Conservation (phyloP, 2,797 vertebrate genomes). For the Cottoperca gobio region DNA sequence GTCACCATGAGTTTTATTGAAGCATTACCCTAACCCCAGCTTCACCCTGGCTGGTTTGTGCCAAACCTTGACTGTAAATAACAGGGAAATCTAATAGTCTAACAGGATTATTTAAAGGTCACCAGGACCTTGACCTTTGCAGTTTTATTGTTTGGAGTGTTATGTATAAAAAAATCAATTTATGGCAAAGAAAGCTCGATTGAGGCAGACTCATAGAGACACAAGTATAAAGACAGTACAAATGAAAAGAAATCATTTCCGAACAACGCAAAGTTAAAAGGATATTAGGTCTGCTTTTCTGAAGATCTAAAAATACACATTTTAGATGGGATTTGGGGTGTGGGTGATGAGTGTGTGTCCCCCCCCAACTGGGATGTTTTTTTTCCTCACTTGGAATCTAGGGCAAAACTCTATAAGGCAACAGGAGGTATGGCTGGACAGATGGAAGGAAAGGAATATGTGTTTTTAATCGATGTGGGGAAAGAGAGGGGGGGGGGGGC, state of each 20-base stretch:
- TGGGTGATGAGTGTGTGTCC: constrained; percentile 20
- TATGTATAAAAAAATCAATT: background rate
- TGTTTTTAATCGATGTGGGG: constrained; percentile 52
- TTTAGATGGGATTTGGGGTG: constrained; percentile 32
- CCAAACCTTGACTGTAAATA: constrained; percentile 24
- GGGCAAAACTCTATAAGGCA: constrained; percentile 45
- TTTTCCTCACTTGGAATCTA: constrained; percentile 38
- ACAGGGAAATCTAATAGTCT: constrained; percentile 8
- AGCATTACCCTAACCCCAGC: constrained; percentile 4
- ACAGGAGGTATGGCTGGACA: constrained; percentile 53
- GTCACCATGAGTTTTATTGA: constrained; percentile 41
- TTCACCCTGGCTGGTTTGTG: background rate
- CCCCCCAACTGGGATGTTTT: constrained; percentile 31
- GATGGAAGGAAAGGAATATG: constrained; percentile 57
- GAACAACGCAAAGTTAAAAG: background rate
- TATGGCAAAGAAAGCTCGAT: background rate
- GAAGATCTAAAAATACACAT: constrained; percentile 53
- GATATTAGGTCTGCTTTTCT: constrained; percentile 13
- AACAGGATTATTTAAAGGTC: constrained; percentile 22
- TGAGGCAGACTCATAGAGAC: background rate
- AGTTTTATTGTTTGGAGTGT: background rate
- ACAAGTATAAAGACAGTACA: background rate
- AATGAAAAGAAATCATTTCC: background rate
- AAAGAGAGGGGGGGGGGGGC: background rate
- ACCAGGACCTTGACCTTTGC: constrained; percentile 3